Percentiles rank a stretch among this genome's conserved stretches.
Evolutionary conservation across 2,113 vertebrate genomes (phyloP).

Genomic region (Eupsittula cactorum): DNA sequence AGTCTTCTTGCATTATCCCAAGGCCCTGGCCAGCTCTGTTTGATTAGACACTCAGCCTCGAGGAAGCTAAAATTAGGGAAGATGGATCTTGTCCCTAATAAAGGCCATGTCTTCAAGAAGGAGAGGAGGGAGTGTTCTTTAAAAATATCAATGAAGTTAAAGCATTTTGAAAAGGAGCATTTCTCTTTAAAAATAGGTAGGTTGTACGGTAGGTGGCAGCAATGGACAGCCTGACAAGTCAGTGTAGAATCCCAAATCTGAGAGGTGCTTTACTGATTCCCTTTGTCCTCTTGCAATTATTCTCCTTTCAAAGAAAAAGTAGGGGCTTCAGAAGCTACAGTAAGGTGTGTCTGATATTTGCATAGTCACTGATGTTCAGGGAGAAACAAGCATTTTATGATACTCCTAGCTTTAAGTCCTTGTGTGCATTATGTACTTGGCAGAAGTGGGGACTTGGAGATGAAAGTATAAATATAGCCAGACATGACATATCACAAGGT

Average conservation of each 20-base stretch:
- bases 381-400: background rate
- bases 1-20: background rate
- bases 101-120: background rate
- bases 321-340: background rate
- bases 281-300: background rate
- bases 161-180: background rate
- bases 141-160: background rate
- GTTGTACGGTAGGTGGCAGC: background rate
- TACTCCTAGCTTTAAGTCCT: background rate
- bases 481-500: background rate
- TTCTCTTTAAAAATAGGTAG: background rate
- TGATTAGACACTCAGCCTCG: fast-evolving
- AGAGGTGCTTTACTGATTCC: background rate
- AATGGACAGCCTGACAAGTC: background rate
- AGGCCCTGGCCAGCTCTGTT: background rate
- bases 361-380: background rate
- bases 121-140: background rate
- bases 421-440: background rate
- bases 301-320: background rate
- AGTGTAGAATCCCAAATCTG: fast-evolving
- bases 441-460: background rate
- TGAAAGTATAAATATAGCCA: background rate
- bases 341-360: background rate
- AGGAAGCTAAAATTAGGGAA: background rate
- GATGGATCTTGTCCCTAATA: background rate